phyloP scores from a whole-genome alignment of 2,113 vertebrate genomes.

The Picathartes gymnocephalus region DNA sequence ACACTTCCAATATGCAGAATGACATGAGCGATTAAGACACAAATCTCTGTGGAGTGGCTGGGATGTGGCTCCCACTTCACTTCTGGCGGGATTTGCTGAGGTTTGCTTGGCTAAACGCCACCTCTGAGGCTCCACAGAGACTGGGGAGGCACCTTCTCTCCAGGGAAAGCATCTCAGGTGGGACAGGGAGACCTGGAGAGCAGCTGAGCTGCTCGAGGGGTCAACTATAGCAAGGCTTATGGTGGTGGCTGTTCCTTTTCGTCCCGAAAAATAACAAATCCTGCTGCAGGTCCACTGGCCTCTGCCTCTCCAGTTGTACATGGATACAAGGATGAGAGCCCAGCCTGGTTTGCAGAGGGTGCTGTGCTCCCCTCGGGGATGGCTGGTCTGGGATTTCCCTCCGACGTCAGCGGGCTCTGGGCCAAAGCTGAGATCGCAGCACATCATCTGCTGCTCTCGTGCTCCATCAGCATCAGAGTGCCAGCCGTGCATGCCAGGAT shows the following conservation, averaged over 20 bases:
- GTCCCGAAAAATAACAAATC: not conserved
- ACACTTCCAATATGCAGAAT: not conserved
- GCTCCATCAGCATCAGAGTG: not conserved
- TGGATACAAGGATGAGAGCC: not conserved
- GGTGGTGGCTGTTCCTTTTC: not conserved
- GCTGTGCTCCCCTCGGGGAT: not conserved
- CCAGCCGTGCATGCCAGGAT: not conserved
- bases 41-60: not conserved
- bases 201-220: not conserved
- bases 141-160: not conserved
- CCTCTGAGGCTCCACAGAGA: not conserved
- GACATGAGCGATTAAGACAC: not conserved
- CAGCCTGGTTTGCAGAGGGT: not conserved
- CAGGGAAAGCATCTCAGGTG: not conserved
- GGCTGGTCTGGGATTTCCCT: not conserved
- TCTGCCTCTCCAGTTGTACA: not conserved
- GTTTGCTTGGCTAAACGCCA: not conserved
- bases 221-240: accelerated
- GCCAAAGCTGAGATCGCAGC: not conserved
- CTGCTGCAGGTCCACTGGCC: not conserved
- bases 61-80: not conserved
- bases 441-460: not conserved
- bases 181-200: not conserved
- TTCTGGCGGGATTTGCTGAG: not conserved
- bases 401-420: accelerated